Base-by-base conservation (phyloP, 2,113 vertebrate species). In the Epinephelus cyanopodus region DNA sequence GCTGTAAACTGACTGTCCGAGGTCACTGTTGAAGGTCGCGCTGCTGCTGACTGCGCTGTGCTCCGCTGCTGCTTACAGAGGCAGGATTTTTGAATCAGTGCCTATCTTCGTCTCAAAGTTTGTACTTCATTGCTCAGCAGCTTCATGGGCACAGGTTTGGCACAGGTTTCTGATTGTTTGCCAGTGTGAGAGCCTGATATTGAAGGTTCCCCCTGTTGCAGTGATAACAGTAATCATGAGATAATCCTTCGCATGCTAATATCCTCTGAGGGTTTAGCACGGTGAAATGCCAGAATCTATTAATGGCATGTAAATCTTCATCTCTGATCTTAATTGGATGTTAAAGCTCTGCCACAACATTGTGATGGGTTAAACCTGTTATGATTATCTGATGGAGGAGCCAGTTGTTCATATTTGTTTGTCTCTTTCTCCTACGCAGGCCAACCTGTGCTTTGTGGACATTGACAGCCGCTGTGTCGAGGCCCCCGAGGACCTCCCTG, bases 371-470 rank as follows among this genome's bases (percentile, higher is more conserved):
- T 86, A 70, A 84, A 67, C 21, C 62, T 65, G 25, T 89, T 83
- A 77, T 47, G 15, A 80, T 79, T 73, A 83, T 90, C 74, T 85
- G 76, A 69, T 82, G 37, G 42, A 76, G 2, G 61, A 67, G 33
- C n/a, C 18, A 3, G 14, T 17, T 68, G 54, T 61, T 2, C 19
- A n/a, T 50, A 0, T 7, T 5, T 52, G 10, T 58, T 48, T 74
- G 47, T 91, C 37, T 74, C 48, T 18, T 42, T 3, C 17, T 72
- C 37, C 18, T 5, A 3, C 92, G 78, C 92, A 99, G 98, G 97
- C 98, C 58, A 99, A 99, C 86, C 92, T 99, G 84, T 99, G 98
- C 79, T 99, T 99, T 57, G 98, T 99, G 71, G 98, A 99, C 89
- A 97, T 99, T 1, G 98, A 99, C 88, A 97, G 97, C 95, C 97